Evolutionary conservation across 2,888 invertebrate genomes (phyloP), one percentile per base, ranked within the genome.

Genomic region (Macaria notata): DNA sequence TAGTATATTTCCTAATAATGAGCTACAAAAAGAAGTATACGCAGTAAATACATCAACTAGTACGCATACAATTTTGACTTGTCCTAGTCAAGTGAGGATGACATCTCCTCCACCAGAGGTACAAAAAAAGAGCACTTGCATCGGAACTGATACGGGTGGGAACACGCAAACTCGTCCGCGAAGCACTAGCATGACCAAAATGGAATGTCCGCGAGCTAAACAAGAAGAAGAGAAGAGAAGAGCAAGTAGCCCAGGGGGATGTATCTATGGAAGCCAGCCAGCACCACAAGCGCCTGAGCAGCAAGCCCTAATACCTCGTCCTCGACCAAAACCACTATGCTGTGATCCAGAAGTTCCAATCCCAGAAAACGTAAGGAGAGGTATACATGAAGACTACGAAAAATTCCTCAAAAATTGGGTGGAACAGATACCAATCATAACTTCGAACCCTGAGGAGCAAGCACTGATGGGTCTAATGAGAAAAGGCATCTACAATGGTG

Each of bases 331-430:
- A 41, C 41, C 50, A 8, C 50, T 30, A 30, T 29, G 50, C n/a
- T 44, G 36, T 44, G 36, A 29, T 29, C 4, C 41, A 8, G 30
- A 43, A 29, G 30, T 30, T 30, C 36, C 29, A 0, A 50, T 33
- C 36, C 43, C 49, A 38, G 49, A 43, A 54, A 33, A 54, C 29
- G 51, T 61, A n/a, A 31, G 54, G 1, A 55, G 64, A 38, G 46
- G 62, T 41, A 49, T 80, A 0, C 76, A 81, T 41, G 68, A 71
- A 1, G 71, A 77, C n/a, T 82, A 74, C 52, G 74, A 77, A 45
- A 63, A 70, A 9, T 84, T 70, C 62, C 47, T 83, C 0, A 71
- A 69, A 58, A 59, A 74, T 7, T 85, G 84, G 84, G 72, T 80
- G 0, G 49, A 76, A 42, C 61, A 73, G 55, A 70, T 85, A 62